Base-by-base conservation (phyloP, 2,113 vertebrate species). In the Hemiprocne comata region DNA sequence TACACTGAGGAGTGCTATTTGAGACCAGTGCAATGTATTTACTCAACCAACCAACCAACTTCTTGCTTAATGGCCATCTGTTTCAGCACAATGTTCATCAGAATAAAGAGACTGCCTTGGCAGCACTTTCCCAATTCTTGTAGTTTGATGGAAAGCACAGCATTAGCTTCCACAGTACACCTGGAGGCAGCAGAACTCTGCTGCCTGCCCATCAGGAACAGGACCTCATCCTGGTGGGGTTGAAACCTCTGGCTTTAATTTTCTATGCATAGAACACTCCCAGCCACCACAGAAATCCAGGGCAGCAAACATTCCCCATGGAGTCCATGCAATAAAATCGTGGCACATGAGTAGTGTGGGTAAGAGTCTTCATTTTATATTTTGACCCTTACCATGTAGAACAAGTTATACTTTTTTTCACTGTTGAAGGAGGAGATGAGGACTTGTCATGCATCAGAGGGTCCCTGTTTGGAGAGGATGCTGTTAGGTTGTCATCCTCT, bases 201-300 rank as follows among this genome's bases (percentile, higher is more conserved):
- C 40, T 6, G 14, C 53, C 62, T 90, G 71, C 25, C 77, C 29
- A 25, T 11, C 8, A 84, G 69, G 51, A 69, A 89, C 29, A 76
- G 28, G 33, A 88, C 7, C 69, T 71, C 48, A 53, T 55, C 48
- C 72, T 79, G 48, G 26, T 40, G 60, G 13, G 16, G 58, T 33
- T 85, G 46, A 31, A 72, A 17, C 29, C 36, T 57, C 71, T 73
- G 58, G 17, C 46, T 70, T 70, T 0, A 1, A 58, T 62, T 61
- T 20, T 51, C 29, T 50, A 10, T 51, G 20, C 0, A 0, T 60
- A 60, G 23, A 73, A 26, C 0, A 0, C 18, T 82, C 38, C 33
- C 64, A 64, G 34, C 6, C 65, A 50, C 34, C 40, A 44, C 10
- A 1, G 1, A 53, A 64, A 86, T n/a, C 24, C 38, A 28, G 38